These are phyloP conservation scores for Acomys russatus DNA, from an alignment of 2,797 vertebrate species.

Conservation along the genomic window DNA sequence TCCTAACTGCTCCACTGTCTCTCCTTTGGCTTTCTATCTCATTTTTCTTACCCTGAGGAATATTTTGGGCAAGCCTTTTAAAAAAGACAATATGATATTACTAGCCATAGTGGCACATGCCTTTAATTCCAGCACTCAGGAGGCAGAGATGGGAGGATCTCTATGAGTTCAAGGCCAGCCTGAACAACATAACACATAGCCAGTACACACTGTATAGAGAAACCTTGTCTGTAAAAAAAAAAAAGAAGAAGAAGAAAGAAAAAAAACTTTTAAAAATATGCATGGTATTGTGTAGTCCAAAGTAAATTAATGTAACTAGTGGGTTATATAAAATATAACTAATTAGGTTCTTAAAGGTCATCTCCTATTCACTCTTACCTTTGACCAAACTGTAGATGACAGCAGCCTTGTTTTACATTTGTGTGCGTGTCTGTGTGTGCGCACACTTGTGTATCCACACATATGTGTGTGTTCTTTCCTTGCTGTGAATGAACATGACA, in stretches of 20 bases:
- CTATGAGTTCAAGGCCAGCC: background rate
- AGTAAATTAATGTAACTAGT: slow-evolving; percentile 13
- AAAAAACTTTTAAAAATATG: background rate
- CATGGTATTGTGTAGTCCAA: slow-evolving; percentile 10
- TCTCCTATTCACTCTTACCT: background rate
- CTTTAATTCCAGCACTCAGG: background rate
- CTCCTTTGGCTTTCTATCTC: background rate
- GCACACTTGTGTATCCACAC: background rate
- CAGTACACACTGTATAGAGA: background rate
- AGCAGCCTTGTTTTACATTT: background rate
- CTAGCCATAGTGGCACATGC: background rate
- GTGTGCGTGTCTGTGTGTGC: background rate
- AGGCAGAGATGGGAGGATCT: background rate
- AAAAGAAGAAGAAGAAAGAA: too few species aligned
- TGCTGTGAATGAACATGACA: background rate
- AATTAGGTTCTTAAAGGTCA: background rate
- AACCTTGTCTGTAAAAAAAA: background rate
- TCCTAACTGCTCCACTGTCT: background rate
- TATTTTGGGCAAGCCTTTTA: background rate
- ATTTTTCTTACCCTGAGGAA: background rate
- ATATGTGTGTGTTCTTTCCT: background rate
- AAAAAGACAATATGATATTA: background rate
- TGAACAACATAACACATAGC: background rate
- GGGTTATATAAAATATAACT: background rate
- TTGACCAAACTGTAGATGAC: background rate